A percentile compares a stretch with the other conserved stretches of the same genome.
phyloP scores from a whole-genome alignment of 2,888 invertebrate species.

The Sericinus montela region DNA sequence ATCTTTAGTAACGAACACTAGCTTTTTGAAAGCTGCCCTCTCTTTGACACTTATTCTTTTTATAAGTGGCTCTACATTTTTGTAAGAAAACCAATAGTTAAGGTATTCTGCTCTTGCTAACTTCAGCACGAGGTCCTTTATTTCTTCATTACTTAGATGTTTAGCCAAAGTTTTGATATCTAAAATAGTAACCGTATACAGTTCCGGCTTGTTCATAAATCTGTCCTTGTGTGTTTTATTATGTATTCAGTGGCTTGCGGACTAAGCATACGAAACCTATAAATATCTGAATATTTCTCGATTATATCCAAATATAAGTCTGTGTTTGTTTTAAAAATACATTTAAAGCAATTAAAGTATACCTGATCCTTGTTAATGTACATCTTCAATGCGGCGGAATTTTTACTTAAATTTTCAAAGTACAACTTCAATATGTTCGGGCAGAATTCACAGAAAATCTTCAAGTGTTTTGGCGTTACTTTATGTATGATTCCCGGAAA shows the following conservation, averaged over 20 bases:
- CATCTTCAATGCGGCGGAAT: constrained; percentile 26
- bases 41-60: constrained; percentile 37
- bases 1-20: constrained; percentile 41
- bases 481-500: constrained; percentile 35
- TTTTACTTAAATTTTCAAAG: constrained; percentile 36
- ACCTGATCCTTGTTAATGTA: constrained; percentile 29
- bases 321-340: constrained; percentile 39
- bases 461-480: constrained; percentile 40
- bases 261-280: constrained; percentile 27
- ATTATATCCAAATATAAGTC: constrained; percentile 41
- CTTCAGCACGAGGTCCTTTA: constrained; percentile 38
- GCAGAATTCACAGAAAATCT: constrained; percentile 43
- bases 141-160: constrained; percentile 38
- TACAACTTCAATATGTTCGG: constrained; percentile 40
- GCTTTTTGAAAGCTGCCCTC: constrained; percentile 39
- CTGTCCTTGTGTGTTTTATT: constrained; percentile 39
- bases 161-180: constrained; percentile 39
- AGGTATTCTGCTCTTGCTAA: constrained; percentile 46
- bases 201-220: constrained; percentile 40
- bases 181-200: constrained; percentile 42
- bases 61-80: constrained; percentile 43
- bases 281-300: constrained; percentile 39
- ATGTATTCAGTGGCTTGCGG: constrained; percentile 37
- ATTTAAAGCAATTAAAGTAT: constrained; percentile 39
- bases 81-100: constrained; percentile 38